Evolutionary conservation across 2,113 vertebrate genomes (phyloP).

Genomic region (Oreochromis spilurus): DNA sequence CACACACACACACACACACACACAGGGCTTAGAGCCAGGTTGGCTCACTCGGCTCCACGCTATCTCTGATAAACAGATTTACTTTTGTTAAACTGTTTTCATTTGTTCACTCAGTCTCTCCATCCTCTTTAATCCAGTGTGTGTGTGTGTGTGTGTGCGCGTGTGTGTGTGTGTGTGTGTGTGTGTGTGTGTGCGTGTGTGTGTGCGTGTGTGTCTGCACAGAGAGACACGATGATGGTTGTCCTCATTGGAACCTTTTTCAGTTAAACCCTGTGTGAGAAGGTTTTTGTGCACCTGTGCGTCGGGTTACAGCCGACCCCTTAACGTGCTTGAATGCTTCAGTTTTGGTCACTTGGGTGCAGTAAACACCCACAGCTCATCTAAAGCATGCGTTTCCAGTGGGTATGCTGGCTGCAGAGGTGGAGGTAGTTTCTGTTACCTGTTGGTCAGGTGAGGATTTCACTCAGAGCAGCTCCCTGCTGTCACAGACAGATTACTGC

Average conservation of each 20-base stretch:
- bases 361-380: not conserved
- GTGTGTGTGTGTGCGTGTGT: not conserved
- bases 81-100: constrained; percentile 19
- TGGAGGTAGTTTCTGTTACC: not conserved
- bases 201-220: not conserved
- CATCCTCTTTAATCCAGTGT: constrained; percentile 42
- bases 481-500: not conserved
- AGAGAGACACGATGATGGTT: not conserved
- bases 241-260: not conserved
- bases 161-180: too few relatives aligned
- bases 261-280: not conserved
- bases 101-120: constrained; percentile 38
- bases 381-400: not conserved
- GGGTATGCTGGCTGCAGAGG: not conserved
- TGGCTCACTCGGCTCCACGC: not conserved
- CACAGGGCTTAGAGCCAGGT: constrained; percentile 18
- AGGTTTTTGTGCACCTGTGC: not conserved
- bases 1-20: not conserved
- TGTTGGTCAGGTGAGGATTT: not conserved
- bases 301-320: not conserved
- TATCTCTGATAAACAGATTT: constrained; percentile 51
- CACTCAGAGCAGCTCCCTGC: not conserved
- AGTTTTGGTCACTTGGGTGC: not conserved
- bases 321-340: not conserved
- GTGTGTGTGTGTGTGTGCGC: not conserved